Percentiles rank a stretch among this genome's conserved stretches.
Conservation (phyloP, 2,113 vertebrate genomes). For the Dicerorhinus sumatrensis region DNA sequence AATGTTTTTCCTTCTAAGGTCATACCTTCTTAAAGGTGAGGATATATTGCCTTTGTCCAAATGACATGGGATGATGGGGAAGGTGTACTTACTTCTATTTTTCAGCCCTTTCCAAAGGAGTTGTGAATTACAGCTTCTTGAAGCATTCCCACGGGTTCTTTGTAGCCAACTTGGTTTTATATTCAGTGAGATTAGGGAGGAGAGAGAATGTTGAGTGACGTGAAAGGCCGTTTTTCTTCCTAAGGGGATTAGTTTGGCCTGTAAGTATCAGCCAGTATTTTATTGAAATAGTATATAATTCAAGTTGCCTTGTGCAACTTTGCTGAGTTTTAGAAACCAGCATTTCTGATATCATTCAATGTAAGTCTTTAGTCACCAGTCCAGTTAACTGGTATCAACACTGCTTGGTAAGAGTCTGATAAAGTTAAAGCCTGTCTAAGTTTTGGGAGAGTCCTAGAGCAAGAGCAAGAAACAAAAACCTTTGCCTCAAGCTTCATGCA, state of each 20-base stretch:
- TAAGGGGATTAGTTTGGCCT: not conserved
- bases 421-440: not conserved
- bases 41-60: not conserved
- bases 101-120: not conserved
- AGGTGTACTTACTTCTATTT: not conserved
- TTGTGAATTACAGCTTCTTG: not conserved
- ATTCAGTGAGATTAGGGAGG: slow-evolving; percentile 10
- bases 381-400: not conserved
- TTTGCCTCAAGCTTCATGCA: not conserved
- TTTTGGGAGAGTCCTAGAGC: not conserved
- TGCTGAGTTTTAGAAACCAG: slow-evolving; percentile 10
- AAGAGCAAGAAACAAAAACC: slow-evolving; percentile 5
- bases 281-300: slow-evolving; percentile 7
- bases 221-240: not conserved
- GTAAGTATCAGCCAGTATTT: not conserved
- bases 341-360: not conserved
- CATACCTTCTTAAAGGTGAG: not conserved
- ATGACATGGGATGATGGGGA: not conserved
- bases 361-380: not conserved
- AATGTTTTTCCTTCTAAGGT: not conserved
- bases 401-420: not conserved
- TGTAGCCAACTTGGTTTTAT: not conserved
- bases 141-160: not conserved
- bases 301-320: not conserved
- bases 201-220: not conserved